A percentile compares a stretch with the other conserved stretches of the same genome.
Conservation (phyloP, 2,113 vertebrate genomes). For the Monopterus albus region DNA sequence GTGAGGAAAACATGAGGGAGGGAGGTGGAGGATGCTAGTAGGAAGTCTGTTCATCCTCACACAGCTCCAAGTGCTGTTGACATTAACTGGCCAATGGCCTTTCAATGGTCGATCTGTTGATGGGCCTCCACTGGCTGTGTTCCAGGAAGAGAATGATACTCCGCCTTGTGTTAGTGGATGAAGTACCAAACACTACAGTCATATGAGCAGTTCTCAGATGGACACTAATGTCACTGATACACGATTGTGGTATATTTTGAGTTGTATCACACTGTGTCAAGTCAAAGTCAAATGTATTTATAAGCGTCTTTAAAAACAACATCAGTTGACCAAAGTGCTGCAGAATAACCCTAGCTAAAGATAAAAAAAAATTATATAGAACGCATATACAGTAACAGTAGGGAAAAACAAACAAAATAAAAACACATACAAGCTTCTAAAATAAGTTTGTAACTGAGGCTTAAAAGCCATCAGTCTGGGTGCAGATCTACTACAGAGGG, state of each 20-base stretch:
- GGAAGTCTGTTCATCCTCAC: constrained; percentile 67
- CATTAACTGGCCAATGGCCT: constrained; percentile 58
- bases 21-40: constrained; percentile 26
- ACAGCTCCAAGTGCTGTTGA: constrained; percentile 60
- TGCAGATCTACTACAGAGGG: too few species aligned
- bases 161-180: constrained; percentile 29
- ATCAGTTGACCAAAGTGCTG: too few species aligned
- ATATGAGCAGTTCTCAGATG: neutral
- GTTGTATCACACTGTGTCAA: neutral
- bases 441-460: too few species aligned
- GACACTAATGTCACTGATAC: neutral
- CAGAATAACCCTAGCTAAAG: too few species aligned
- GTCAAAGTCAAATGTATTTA: too few species aligned
- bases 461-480: too few species aligned
- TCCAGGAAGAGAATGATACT: constrained; percentile 46
- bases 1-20: constrained; percentile 17
- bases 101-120: constrained; percentile 42
- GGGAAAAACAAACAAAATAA: too few species aligned
- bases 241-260: neutral
- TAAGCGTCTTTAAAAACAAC: too few species aligned
- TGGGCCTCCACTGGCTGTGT: constrained; percentile 29
- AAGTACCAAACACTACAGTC: constrained; percentile 19
- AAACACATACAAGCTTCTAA: too few species aligned
- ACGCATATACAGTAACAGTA: too few species aligned
- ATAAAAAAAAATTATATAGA: too few species aligned